Conservation (phyloP, 2,888 invertebrate genomes). For the Acleris literana region DNA sequence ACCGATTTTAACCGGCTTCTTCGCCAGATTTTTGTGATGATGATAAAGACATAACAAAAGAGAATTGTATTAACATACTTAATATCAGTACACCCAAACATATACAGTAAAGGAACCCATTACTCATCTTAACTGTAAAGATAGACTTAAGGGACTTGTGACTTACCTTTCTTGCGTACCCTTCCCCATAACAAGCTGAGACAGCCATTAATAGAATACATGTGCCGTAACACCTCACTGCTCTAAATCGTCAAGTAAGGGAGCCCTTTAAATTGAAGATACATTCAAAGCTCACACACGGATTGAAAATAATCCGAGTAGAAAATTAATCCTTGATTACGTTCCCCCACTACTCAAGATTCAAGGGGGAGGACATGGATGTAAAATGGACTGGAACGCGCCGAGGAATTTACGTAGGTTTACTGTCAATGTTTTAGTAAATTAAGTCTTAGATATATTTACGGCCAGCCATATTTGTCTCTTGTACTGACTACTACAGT, state of each 20-base stretch:
- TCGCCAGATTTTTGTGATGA: too few species aligned
- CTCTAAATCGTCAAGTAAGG: slow-evolving; percentile 60
- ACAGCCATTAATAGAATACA: slow-evolving; percentile 38
- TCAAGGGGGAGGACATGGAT: slow-evolving; percentile 54
- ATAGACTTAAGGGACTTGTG: slow-evolving; percentile 1
- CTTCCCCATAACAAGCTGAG: slow-evolving; percentile 12
- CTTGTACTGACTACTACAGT: too few species aligned
- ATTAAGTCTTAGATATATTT: too few species aligned
- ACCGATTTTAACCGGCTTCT: too few species aligned
- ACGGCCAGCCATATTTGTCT: too few species aligned
- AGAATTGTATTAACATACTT: too few species aligned
- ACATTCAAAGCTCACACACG: slow-evolving; percentile 72
- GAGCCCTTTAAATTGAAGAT: slow-evolving; percentile 72
- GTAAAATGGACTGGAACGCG: slow-evolving; percentile 43
- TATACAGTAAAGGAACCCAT: background rate
- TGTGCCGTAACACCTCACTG: slow-evolving; percentile 43
- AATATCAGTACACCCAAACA: background rate
- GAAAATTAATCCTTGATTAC: slow-evolving; percentile 83
- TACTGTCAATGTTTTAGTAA: too few species aligned
- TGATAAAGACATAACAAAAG: too few species aligned
- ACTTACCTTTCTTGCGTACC: background rate
- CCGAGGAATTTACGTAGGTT: background rate
- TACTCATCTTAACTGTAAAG: too few species aligned
- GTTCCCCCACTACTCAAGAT: slow-evolving; percentile 62
- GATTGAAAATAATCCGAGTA: slow-evolving; percentile 82